Evolutionary conservation across 2,888 invertebrate genomes (phyloP).

Genomic region (Pharmacophagus antenor): DNA sequence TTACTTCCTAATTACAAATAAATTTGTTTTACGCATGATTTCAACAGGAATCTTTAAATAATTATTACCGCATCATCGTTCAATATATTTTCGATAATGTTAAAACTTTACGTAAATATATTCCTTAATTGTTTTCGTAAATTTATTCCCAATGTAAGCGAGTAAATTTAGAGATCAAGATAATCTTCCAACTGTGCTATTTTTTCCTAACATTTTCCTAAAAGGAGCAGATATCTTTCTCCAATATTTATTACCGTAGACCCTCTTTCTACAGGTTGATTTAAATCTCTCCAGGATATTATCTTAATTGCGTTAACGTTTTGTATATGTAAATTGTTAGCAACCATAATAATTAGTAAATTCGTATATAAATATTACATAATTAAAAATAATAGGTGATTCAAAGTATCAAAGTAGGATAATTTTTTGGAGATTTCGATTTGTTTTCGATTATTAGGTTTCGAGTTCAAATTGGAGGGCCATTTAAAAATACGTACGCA

Average conservation of each 20-base stretch:
- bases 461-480: no score
- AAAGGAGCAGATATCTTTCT: slow-evolving; percentile 26
- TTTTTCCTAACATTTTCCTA: slow-evolving; percentile 23
- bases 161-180: slow-evolving; percentile 28
- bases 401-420: no score
- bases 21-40: no score
- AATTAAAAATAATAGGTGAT: no score
- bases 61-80: no score
- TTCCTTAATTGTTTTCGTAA: slow-evolving; percentile 4
- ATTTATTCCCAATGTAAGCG: slow-evolving; percentile 19
- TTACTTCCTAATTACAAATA: no score
- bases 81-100: not conserved
- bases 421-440: no score
- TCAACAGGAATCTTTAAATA: no score
- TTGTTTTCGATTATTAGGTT: no score
- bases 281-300: slow-evolving; percentile 28
- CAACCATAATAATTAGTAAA: no score
- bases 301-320: slow-evolving; percentile 28
- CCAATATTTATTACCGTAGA: slow-evolving; percentile 26
- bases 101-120: slow-evolving; percentile 5
- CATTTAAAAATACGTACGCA: no score
- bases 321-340: slow-evolving; percentile 13
- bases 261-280: slow-evolving; percentile 28
- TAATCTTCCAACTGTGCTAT: slow-evolving; percentile 23
- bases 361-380: no score